Percentiles rank a stretch among this genome's conserved stretches.
Evolutionary conservation across 2,113 vertebrate genomes (phyloP).

Genomic region (Pristiophorus japonicus): DNA sequence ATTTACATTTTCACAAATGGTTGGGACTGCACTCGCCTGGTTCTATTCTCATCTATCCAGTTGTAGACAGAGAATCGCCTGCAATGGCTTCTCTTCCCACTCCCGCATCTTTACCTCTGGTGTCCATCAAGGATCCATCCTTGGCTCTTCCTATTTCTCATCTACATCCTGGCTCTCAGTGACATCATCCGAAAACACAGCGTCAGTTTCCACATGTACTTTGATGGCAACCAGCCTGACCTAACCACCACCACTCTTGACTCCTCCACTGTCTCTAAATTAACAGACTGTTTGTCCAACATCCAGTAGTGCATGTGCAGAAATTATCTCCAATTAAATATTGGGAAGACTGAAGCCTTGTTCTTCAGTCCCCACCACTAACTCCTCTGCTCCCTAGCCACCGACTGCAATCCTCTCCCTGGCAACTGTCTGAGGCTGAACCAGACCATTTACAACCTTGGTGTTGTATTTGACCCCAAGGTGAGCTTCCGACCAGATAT

Average conservation of each 20-base stretch:
- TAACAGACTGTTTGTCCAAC: not conserved
- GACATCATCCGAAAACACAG: not conserved
- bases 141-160: not conserved
- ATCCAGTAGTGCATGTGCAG: not conserved
- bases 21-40: not conserved
- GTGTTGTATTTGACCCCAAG: too few relatives aligned
- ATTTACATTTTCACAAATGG: not conserved
- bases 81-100: too few relatives aligned
- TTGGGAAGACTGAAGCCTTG: not conserved
- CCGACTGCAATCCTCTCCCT: not conserved
- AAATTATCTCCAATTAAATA: too few relatives aligned
- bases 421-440: not conserved
- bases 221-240: not conserved
- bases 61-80: too few relatives aligned
- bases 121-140: not conserved
- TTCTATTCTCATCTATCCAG: not conserved
- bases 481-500: not conserved
- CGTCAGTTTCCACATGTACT: not conserved
- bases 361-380: not conserved
- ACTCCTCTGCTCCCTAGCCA: not conserved
- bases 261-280: not conserved
- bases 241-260: not conserved
- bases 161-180: not conserved
- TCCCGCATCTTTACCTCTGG: too few relatives aligned
- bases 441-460: too few relatives aligned